These are phyloP conservation scores for Anastatus disparis DNA, from an alignment of 1,140 invertebrate genomes.

Conservation along the genomic window DNA sequence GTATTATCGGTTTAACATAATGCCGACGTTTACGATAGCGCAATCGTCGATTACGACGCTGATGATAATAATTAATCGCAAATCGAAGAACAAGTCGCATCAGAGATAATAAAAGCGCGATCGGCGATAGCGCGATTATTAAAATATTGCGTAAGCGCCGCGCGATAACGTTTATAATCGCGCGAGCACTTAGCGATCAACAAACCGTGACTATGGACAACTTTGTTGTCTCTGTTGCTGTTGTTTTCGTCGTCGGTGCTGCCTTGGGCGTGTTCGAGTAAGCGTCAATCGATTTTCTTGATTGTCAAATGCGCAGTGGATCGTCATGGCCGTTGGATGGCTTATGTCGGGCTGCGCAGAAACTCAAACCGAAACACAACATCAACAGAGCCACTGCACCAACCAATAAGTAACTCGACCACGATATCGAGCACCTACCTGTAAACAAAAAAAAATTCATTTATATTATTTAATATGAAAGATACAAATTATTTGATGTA, in stretches of 20 bases:
- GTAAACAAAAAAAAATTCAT: constrained; percentile 57
- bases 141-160: constrained; percentile 5
- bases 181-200: constrained; percentile 49
- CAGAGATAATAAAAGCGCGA: too few relatives aligned
- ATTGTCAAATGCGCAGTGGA: constrained; percentile 63
- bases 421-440: constrained; percentile 73
- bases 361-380: constrained; percentile 71
- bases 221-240: constrained; percentile 59
- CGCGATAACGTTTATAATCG: constrained; percentile 6
- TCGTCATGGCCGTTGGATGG: constrained; percentile 54
- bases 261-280: constrained; percentile 49
- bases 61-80: too few relatives aligned
- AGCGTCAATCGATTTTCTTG: constrained; percentile 62
- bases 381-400: constrained; percentile 68
- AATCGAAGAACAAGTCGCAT: too few relatives aligned
- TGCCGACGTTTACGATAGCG: too few relatives aligned
- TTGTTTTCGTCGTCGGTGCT: too few relatives aligned
- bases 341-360: constrained; percentile 69
- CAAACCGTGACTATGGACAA: constrained; percentile 62
- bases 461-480: too few relatives aligned
- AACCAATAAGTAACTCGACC: constrained; percentile 73
- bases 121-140: too few relatives aligned
- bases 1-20: too few relatives aligned
- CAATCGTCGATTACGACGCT: too few relatives aligned
- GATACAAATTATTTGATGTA: too few relatives aligned